Conservation (phyloP, 1,140 invertebrate genomes). For the Drosophila elegans region DNA sequence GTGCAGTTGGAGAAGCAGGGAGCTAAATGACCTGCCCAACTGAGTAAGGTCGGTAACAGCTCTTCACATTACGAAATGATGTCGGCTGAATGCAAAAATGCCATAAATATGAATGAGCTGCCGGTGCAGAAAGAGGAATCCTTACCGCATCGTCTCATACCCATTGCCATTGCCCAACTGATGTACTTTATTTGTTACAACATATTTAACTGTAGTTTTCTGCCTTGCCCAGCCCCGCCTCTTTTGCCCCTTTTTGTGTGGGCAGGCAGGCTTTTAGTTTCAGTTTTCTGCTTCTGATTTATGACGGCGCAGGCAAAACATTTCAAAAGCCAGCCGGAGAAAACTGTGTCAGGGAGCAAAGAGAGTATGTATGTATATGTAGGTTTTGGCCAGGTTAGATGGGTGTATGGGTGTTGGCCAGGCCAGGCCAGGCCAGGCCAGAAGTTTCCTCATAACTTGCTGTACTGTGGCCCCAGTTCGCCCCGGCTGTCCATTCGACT, state of each 20-base stretch:
- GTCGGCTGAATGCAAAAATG: conserved; percentile 79
- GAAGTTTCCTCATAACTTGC: conserved; percentile 75
- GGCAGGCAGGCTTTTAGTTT: conserved; percentile 64
- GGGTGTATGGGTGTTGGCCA: background rate
- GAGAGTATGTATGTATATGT: conserved; percentile 5
- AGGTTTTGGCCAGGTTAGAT: background rate
- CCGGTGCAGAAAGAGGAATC: conserved; percentile 55
- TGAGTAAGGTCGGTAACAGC: conserved; percentile 52
- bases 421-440: conserved; percentile 21
- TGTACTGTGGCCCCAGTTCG: conserved; percentile 25
- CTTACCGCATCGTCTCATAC: conserved; percentile 17
- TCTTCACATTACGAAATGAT: conserved; percentile 82
- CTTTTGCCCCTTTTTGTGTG: background rate
- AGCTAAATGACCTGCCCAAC: conserved; percentile 9
- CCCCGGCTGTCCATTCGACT: conserved; percentile 55
- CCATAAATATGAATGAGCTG: conserved; percentile 83
- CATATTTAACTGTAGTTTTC: conserved; percentile 80
- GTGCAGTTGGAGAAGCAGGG: background rate
- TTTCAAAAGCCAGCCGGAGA: conserved; percentile 72
- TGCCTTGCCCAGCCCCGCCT: conserved; percentile 11
- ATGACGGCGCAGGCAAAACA: conserved; percentile 73
- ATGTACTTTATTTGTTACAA: conserved; percentile 83
- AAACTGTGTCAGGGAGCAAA: conserved; percentile 49
- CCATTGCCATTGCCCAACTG: conserved; percentile 41
- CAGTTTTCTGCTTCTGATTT: conserved; percentile 77